These are phyloP conservation scores for Eupithecia insigniata DNA, from an alignment of 2,888 invertebrate species.

Conservation along the genomic window DNA sequence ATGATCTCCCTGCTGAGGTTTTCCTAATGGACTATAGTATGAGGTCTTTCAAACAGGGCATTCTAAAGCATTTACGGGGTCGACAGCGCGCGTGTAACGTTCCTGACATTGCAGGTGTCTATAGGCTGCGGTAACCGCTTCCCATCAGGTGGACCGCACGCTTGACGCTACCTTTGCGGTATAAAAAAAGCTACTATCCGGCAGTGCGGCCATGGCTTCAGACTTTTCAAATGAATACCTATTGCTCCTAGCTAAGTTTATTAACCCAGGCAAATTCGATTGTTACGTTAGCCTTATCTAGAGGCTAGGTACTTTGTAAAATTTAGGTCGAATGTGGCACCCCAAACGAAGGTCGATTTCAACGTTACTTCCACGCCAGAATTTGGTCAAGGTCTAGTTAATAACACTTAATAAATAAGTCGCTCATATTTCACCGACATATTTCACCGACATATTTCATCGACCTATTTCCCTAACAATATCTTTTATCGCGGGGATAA, in stretches of 20 bases:
- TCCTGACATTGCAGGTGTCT: no score
- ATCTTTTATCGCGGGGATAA: not conserved
- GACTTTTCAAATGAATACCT: not conserved
- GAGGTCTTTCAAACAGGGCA: no score
- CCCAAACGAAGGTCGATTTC: not conserved
- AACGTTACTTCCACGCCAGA: not conserved
- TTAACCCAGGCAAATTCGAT: not conserved
- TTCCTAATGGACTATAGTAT: no score
- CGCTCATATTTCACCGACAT: not conserved
- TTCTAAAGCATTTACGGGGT: no score
- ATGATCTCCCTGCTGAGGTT: no score
- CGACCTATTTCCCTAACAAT: not conserved
- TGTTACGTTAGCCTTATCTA: not conserved
- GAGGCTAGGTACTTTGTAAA: not conserved
- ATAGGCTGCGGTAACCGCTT: no score
- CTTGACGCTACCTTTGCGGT: no score
- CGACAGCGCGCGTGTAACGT: no score
- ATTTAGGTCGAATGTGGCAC: not conserved
- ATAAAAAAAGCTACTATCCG: no score
- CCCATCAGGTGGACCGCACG: no score
- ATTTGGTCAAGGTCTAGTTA: slow-evolving; percentile 2
- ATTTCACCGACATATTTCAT: no score
- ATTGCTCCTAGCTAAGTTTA: not conserved
- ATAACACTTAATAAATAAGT: slow-evolving; percentile 1
- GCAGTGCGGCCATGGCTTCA: not conserved